Evolutionary conservation across 2,888 invertebrate species (phyloP).

Genomic region (Tetanocera ferruginea): DNA sequence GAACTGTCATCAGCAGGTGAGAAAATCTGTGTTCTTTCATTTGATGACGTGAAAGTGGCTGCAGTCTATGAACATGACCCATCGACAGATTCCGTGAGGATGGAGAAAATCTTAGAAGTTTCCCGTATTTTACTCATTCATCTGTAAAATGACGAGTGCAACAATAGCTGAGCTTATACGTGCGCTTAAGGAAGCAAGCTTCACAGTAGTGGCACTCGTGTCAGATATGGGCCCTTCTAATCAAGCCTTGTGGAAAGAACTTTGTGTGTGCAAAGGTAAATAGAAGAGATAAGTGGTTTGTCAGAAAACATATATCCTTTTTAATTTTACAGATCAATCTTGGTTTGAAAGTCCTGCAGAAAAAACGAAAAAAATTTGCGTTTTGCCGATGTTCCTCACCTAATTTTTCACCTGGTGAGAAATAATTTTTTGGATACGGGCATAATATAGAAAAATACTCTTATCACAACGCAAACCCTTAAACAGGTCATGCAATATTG

Average conservation of each 20-base stretch:
- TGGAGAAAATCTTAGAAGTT: not conserved
- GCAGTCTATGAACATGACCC: slow-evolving; percentile 32
- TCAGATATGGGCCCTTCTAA: slow-evolving; percentile 22
- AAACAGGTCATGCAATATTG: not conserved
- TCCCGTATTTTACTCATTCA: not conserved
- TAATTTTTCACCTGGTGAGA: not conserved
- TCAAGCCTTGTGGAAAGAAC: not conserved
- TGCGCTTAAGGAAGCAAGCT: not conserved
- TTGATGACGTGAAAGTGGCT: slow-evolving; percentile 44
- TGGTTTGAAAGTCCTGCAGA: not conserved
- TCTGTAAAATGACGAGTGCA: not conserved
- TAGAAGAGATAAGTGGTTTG: not conserved
- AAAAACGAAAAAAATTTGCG: no score
- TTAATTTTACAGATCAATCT: not conserved
- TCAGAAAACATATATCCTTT: not conserved
- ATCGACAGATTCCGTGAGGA: not conserved
- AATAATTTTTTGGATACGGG: not conserved
- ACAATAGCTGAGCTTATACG: not conserved
- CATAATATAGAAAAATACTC: not conserved
- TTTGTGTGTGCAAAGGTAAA: not conserved
- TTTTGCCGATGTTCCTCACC: no score
- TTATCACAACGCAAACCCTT: not conserved
- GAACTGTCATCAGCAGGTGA: slow-evolving; percentile 6
- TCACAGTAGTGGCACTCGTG: slow-evolving; percentile 32
- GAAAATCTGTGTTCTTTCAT: slow-evolving; percentile 43